phyloP scores from a whole-genome alignment of 2,113 vertebrate species.

The Nettapus auritus region DNA sequence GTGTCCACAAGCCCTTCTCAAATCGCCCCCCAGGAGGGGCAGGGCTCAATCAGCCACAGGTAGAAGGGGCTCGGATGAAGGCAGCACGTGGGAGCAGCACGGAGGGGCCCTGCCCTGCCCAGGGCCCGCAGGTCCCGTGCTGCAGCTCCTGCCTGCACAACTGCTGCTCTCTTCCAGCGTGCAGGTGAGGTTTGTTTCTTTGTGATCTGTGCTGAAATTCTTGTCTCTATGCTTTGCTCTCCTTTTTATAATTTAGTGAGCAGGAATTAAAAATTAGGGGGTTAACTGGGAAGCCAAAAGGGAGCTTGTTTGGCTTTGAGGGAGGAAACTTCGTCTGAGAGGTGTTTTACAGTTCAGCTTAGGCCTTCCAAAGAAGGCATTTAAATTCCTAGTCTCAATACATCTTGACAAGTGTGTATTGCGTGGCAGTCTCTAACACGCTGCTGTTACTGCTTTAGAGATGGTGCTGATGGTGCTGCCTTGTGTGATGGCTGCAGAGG shows the following conservation, averaged over 20 bases:
- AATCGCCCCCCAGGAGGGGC: fast-evolving
- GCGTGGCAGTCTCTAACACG: fast-evolving
- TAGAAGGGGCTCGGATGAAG: not conserved
- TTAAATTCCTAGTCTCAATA: fast-evolving
- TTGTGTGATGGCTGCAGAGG: not conserved
- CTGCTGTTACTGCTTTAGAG: fast-evolving
- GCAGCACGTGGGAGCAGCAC: fast-evolving
- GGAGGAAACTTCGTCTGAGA: not conserved
- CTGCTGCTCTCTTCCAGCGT: fast-evolving
- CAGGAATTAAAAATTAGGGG: not conserved
- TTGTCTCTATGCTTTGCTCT: not conserved
- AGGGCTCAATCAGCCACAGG: not conserved
- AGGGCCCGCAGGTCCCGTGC: not conserved
- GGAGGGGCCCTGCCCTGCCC: not conserved
- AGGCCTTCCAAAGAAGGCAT: fast-evolving
- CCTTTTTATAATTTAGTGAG: not conserved
- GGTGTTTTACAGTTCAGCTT: fast-evolving
- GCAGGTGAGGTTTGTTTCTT: not conserved
- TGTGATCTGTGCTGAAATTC: fast-evolving
- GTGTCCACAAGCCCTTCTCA: not conserved
- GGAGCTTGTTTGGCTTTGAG: fast-evolving
- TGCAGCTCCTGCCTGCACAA: not conserved
- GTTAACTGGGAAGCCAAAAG: not conserved
- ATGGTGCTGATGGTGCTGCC: not conserved
- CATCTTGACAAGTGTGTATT: fast-evolving